Conservation (phyloP, 2,888 invertebrate species). For the Poecilobothrus nobilitatus region DNA sequence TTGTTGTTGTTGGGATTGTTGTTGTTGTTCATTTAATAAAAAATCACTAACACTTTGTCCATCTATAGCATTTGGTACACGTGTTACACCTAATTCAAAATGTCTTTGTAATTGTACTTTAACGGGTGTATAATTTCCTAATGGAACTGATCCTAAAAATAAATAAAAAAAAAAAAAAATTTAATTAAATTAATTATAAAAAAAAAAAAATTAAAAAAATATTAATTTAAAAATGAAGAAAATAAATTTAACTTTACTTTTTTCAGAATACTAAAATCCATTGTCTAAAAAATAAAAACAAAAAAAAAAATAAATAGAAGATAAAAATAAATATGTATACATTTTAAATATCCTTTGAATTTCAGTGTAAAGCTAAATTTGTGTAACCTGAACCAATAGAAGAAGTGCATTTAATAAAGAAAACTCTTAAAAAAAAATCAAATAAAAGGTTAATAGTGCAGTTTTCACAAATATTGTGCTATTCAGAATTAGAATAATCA, state of each 20-base stretch:
- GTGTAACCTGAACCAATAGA: too few relatives aligned
- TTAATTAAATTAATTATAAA: slow-evolving; percentile 18
- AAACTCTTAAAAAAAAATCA: too few relatives aligned
- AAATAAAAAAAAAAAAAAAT: slow-evolving; percentile 15
- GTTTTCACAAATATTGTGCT: too few relatives aligned
- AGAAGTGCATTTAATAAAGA: too few relatives aligned
- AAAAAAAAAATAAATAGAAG: too few relatives aligned
- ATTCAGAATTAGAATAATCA: too few relatives aligned
- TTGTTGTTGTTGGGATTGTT: slow-evolving; percentile 12
- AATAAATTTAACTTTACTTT: not conserved
- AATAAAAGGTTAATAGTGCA: too few relatives aligned
- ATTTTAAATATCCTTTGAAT: too few relatives aligned
- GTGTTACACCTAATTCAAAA: slow-evolving; percentile 73
- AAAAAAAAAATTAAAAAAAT: slow-evolving; percentile 7
- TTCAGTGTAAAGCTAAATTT: too few relatives aligned
- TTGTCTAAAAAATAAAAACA: too few relatives aligned
- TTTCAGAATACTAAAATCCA: not conserved
- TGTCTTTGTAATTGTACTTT: slow-evolving; percentile 56
- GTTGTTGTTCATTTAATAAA: not conserved
- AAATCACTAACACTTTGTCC: slow-evolving; percentile 17
- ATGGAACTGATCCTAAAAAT: slow-evolving; percentile 51
- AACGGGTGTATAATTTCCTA: slow-evolving; percentile 77
- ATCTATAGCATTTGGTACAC: slow-evolving; percentile 42
- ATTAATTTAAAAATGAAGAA: slow-evolving; percentile 8
- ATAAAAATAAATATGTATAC: too few relatives aligned